phyloP scores from a whole-genome alignment of 2,113 vertebrate species.

The Chionis minor region DNA sequence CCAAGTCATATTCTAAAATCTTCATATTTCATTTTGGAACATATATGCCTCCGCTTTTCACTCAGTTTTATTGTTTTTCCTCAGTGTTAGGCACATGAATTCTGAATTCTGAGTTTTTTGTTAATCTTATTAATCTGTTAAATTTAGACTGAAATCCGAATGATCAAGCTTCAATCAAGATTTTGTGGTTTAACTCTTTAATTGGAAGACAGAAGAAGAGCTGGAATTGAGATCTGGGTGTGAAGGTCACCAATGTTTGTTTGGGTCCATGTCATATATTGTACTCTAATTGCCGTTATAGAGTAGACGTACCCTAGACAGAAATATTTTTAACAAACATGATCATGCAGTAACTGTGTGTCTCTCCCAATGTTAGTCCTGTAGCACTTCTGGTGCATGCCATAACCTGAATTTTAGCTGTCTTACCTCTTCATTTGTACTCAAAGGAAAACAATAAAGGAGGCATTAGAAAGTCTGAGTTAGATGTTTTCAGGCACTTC shows the following conservation, averaged over 20 bases:
- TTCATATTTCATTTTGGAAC: neutral
- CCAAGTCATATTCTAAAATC: neutral
- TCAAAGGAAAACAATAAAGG: neutral
- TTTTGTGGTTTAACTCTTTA: neutral
- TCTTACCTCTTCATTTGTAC: neutral
- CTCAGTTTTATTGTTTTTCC: neutral
- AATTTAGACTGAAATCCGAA: neutral
- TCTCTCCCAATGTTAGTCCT: neutral
- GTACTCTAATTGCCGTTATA: neutral
- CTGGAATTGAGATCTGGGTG: neutral
- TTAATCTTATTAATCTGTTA: neutral
- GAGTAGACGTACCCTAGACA: neutral
- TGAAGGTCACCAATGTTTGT: neutral
- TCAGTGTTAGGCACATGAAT: neutral
- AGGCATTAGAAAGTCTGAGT: neutral
- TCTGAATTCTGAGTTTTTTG: neutral
- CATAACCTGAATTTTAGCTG: neutral
- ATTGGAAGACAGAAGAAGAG: neutral
- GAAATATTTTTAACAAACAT: neutral
- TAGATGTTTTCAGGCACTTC: neutral
- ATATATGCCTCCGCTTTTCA: neutral
- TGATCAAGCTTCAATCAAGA: neutral
- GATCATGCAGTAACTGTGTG: rapidly evolving
- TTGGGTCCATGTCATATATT: neutral
- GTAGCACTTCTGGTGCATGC: neutral